phyloP scores from a whole-genome alignment of 2,888 invertebrate species.

The Falcaria lacertinaria region DNA sequence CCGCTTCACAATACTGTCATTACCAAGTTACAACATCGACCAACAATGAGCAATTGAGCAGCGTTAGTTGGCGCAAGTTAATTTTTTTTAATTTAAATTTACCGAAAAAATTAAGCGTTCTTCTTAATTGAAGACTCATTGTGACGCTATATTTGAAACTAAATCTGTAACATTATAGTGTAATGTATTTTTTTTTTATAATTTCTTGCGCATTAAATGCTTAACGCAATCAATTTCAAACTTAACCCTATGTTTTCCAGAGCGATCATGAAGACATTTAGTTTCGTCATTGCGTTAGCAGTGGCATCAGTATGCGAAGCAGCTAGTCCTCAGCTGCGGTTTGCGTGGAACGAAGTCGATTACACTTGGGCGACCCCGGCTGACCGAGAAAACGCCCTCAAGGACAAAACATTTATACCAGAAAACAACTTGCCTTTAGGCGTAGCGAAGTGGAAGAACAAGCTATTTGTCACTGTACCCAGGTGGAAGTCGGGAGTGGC shows the following conservation, averaged over 20 bases:
- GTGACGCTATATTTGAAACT: background rate
- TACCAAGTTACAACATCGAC: conserved; percentile 57
- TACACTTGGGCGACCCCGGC: conserved; percentile 83
- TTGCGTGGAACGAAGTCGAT: conserved; percentile 84
- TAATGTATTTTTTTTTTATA: too few species aligned
- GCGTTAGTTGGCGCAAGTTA: conserved; percentile 27
- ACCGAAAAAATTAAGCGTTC: conserved; percentile 1
- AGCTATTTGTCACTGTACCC: conserved; percentile 84
- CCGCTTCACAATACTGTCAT: conserved; percentile 62
- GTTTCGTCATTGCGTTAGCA: conserved; percentile 43
- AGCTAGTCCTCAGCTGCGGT: conserved; percentile 80
- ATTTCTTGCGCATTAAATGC: too few species aligned
- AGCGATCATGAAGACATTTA: conserved; percentile 43
- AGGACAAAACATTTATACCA: conserved; percentile 79
- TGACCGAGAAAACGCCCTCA: conserved; percentile 80
- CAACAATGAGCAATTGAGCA: conserved; percentile 22
- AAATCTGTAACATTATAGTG: too few species aligned
- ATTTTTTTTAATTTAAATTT: conserved; percentile 26
- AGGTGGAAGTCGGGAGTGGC: conserved; percentile 86
- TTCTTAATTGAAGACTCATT: background rate
- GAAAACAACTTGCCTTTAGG: conserved; percentile 86
- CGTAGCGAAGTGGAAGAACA: conserved; percentile 85
- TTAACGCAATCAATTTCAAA: too few species aligned
- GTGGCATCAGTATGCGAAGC: conserved; percentile 48
- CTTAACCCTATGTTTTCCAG: conserved; percentile 29